These are phyloP conservation scores for Eumerus sabulonum DNA, from an alignment of 2,888 invertebrate species.

Conservation along the genomic window DNA sequence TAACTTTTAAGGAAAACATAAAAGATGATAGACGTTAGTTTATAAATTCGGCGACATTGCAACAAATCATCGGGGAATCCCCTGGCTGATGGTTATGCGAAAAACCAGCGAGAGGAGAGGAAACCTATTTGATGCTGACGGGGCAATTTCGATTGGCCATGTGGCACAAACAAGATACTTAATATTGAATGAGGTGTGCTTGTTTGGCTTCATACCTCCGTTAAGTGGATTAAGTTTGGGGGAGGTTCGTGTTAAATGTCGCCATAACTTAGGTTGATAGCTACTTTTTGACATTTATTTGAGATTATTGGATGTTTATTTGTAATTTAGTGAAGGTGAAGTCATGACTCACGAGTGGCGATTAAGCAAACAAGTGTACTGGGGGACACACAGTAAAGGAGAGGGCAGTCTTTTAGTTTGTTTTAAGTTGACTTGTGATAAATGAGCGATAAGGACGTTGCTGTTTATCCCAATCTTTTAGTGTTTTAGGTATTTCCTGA, in stretches of 20 bases:
- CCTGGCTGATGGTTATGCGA: too few species aligned
- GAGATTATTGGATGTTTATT: slow-evolving; percentile 68
- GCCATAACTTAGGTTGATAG: slow-evolving; percentile 64
- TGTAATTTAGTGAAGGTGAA: slow-evolving; percentile 67
- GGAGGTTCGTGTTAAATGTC: slow-evolving; percentile 55
- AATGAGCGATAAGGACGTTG: slow-evolving; percentile 24
- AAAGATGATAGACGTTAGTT: slow-evolving; percentile 58
- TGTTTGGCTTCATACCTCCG: slow-evolving; percentile 10
- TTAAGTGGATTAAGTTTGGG: slow-evolving; percentile 5
- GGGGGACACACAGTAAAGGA: too few species aligned
- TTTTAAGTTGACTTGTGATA: too few species aligned
- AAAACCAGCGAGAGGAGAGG: slow-evolving; percentile 12
- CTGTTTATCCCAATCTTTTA: too few species aligned
- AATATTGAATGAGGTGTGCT: slow-evolving; percentile 40
- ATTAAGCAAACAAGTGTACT: too few species aligned
- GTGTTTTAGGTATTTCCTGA: too few species aligned
- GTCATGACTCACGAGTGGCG: slow-evolving; percentile 57
- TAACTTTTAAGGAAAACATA: slow-evolving; percentile 32
- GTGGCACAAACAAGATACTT: slow-evolving; percentile 63
- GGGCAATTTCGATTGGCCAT: slow-evolving; percentile 26
- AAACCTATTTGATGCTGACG: slow-evolving; percentile 27
- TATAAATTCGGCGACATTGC: slow-evolving; percentile 55
- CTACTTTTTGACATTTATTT: slow-evolving; percentile 68
- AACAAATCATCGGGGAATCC: slow-evolving; percentile 38
- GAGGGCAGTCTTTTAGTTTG: too few species aligned